Percentiles rank a stretch among this genome's conserved stretches.
phyloP scores from a whole-genome alignment of 2,113 vertebrate genomes.

The Etia nguti region DNA sequence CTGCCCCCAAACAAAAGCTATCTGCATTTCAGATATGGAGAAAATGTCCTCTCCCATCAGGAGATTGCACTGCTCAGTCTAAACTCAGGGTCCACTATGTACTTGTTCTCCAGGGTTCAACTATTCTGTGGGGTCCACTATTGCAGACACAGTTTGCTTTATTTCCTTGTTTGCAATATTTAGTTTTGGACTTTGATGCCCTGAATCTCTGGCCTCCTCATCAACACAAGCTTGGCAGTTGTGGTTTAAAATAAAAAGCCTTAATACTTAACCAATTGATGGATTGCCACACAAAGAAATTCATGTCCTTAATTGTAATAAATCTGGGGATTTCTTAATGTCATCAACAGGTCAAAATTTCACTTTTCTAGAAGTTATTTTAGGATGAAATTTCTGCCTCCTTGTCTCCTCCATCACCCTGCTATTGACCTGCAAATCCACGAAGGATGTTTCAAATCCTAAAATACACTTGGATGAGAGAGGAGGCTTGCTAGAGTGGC shows the following conservation, averaged over 20 bases:
- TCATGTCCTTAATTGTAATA: not conserved
- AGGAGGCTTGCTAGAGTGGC: not conserved
- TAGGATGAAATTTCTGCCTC: not conserved
- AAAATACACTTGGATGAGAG: not conserved
- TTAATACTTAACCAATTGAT: not conserved
- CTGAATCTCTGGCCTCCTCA: accelerated
- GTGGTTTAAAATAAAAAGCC: not conserved
- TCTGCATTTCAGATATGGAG: not conserved
- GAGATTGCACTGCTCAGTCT: accelerated
- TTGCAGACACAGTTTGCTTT: accelerated
- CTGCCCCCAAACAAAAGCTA: not conserved
- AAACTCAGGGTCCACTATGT: not conserved
- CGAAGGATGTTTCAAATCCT: not conserved
- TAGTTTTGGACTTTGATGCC: not conserved
- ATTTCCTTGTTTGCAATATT: not conserved
- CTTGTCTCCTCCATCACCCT: not conserved
- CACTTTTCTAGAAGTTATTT: not conserved
- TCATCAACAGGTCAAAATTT: not conserved
- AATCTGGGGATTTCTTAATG: not conserved
- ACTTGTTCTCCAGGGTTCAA: not conserved
- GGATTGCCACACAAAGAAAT: not conserved
- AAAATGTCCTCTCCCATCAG: not conserved
- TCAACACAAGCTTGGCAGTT: not conserved
- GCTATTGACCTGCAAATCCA: not conserved
- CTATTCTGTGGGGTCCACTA: not conserved